Conservation (phyloP, 2,113 vertebrate genomes). For the Benthochromis sp. region DNA sequence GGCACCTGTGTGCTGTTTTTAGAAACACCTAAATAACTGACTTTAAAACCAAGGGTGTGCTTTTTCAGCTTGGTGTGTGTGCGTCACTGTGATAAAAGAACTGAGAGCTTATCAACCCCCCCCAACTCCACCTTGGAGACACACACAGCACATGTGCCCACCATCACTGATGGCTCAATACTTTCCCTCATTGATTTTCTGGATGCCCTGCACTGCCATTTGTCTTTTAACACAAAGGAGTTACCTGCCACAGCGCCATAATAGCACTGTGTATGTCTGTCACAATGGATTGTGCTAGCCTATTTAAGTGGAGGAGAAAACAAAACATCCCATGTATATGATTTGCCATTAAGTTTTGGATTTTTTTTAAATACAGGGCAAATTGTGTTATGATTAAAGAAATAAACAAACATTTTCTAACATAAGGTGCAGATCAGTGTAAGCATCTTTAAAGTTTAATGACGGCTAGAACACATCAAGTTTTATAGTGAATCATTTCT, state of each 20-base stretch:
- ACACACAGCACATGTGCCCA: not conserved
- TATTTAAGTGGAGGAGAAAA: not conserved
- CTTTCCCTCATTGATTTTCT: slow-evolving; percentile 64
- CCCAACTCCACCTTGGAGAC: not conserved
- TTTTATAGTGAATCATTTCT: not conserved
- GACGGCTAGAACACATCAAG: accelerated
- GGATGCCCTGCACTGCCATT: slow-evolving; percentile 11
- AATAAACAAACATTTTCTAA: not conserved
- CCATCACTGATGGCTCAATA: slow-evolving; percentile 47
- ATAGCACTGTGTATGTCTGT: not conserved
- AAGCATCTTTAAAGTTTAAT: not conserved
- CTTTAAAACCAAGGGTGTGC: slow-evolving; percentile 10
- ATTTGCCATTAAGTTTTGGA: accelerated
- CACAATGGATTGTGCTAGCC: not conserved
- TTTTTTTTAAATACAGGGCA: accelerated
- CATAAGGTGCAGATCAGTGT: not conserved
- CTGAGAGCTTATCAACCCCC: slow-evolving; percentile 14
- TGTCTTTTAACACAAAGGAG: slow-evolving; percentile 54
- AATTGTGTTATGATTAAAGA: not conserved
- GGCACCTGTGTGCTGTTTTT: not conserved
- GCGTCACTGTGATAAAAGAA: slow-evolving; percentile 15
- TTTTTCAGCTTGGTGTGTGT: not conserved
- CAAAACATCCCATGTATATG: not conserved
- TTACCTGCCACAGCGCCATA: not conserved
- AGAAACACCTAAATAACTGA: slow-evolving; percentile 33